Base-by-base conservation (phyloP, 2,888 invertebrate species). In the Endotricha flammealis region DNA sequence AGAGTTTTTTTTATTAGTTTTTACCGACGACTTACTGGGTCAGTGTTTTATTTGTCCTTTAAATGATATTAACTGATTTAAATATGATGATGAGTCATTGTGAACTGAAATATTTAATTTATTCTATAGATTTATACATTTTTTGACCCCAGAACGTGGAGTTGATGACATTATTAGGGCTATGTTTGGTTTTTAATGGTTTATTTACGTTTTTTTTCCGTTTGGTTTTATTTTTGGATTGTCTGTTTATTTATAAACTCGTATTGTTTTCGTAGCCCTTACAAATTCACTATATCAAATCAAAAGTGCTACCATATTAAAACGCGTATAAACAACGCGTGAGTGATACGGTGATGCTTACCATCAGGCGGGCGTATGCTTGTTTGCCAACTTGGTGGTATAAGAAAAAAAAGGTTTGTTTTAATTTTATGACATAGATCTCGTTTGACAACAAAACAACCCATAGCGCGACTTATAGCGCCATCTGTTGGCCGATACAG, bases 21-120 rank as follows among this genome's bases (percentile, higher is more conserved):
- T 57, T 50, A 44, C 39, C 36, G 20, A 39, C 39, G 57, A 57
- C 56, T 58, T 54, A 50, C 46, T 61, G 40, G 48, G 55, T 29
- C 45, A 82, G 61, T 67, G 71, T 69, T 69, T 41, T 51, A 54
- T 60, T 57, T 65, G 70, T 76, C 67, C 64, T 71, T 75, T 69
- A 61, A 59, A 61, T 48, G 56, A 65, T 67, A 63, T 62, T 36
- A 44, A 14, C 40, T 42, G 38, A 44, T 50, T 55, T 63, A 57
- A 65, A 69, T 74, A 63, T 41, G 30, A 22, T 46, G 51, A 46
- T 61, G 60, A 64, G 33, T 63, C 61, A 62, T 38, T 10, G 50
- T 50, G 51, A 42, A 39, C 34, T 50, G 49, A 44, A 51, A 30
- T 42, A 38, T 36, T 51, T 61, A 60, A 65, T 61, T 29, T 58